Base-by-base conservation (phyloP, 2,113 vertebrate species). In the Cacatua alba region DNA sequence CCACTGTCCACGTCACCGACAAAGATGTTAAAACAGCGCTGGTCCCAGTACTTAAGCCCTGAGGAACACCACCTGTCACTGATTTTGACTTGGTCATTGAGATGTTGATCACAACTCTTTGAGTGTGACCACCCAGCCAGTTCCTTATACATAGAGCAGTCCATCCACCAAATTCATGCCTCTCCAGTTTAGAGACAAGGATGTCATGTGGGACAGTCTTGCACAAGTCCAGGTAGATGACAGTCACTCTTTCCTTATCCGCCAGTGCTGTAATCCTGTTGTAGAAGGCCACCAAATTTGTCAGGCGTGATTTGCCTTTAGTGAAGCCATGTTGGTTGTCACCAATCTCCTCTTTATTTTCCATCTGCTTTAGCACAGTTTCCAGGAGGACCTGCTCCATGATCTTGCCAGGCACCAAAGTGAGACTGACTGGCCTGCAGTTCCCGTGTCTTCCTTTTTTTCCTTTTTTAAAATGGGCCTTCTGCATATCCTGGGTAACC, bases 31-130 rank as follows among this genome's bases (percentile, higher is more conserved):
- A 74, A 74, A 60, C 46, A 41, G 44, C 35, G 28, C 46, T 39
- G 39, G n/a, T 41, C 24, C 23, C n/a, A 31, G 0, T 67, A 21
- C 19, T 0, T 0, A 1, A 2, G 29, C 16, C 18, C 20, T 53
- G 24, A 75, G 20, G 33, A 52, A 11, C 24, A 14, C n/a, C 24
- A 25, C 28, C 44, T 24, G 16, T 39, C 44, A 39, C 13, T 57
- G 43, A 44, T 67, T 10, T 80, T 17, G 37, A 4, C 29, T 21
- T 80, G 24, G 29, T 41, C 24, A 11, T 2, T 17, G 37, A 46
- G 17, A 13, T 7, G 6, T n/a, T 59, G 29, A 12, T 52, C 35
- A 44, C 41, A 70, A 2, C 9, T 70, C 25, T 33, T 26, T 43
- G 25, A 43, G 9, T 57, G 23, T 9, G 24, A 33, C 31, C 23